Base-by-base conservation (phyloP, 2,888 invertebrate species). In the Aspidiotus destructor region DNA sequence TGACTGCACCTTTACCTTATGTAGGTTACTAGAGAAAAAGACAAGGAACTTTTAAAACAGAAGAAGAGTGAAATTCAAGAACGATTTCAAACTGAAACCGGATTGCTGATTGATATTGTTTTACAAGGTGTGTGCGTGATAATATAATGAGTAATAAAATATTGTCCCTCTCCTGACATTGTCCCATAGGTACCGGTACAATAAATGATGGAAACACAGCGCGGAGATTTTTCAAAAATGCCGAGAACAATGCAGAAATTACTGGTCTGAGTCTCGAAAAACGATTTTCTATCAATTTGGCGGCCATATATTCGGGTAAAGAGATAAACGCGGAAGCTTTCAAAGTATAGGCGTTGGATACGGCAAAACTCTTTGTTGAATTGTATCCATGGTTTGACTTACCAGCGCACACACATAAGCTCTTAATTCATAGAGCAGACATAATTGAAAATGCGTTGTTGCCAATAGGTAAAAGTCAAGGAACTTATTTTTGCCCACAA, bases 341-440 rank as follows among this genome's bases (percentile, higher is more conserved):
- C n/a, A n/a, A n/a, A n/a, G n/a, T n/a, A n/a, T n/a, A n/a, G n/a
- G n/a, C n/a, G n/a, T n/a, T 54, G 41, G 41, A 53, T 41, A 63
- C 63, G 53, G 41, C 54, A 54, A n/a, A 63, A 63, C 53, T 54
- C n/a, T 40, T 41, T 41, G 53, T 63, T 53, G 53, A 52, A 52
- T 16, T 63, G 41, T 54, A 62, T 44, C n/a, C 28, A 44, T 62
- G 62, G 17, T 62, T 48, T 62, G 16, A 62, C 15, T 53, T 64
- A 40, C 52, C 40, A 53, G 40, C 55, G 15, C n/a, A 13, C 41
- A 41, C 53, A 41, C 64, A 64, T 17, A 53, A 41, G 41, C n/a
- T 55, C 13, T 53, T 64, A 17, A 9, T 64, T n/a, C 64, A 55
- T 55, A 40, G 64, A 64, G 41, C 53, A 40, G 64, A 53, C 16